These are phyloP conservation scores for Calliopum simillimum DNA, from an alignment of 2,888 invertebrate species.

Conservation along the genomic window DNA sequence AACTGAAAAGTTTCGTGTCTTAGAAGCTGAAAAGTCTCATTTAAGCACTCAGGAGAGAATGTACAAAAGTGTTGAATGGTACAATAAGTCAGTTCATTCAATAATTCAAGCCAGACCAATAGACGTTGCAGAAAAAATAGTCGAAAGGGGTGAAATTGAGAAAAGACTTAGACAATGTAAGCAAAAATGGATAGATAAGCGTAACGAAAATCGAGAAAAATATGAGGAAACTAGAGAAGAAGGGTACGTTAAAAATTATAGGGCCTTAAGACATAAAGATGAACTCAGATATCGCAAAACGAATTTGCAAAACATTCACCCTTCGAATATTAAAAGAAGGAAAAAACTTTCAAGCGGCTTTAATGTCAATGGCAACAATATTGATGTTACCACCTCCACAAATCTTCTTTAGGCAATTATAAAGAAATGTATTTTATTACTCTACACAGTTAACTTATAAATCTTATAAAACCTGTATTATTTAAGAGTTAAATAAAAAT, in stretches of 20 bases:
- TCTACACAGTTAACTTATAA: no score
- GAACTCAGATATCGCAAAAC: constrained; percentile 39
- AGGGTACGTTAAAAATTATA: constrained; percentile 39
- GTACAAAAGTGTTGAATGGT: constrained; percentile 33
- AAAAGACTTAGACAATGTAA: neutral
- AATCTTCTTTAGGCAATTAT: no score
- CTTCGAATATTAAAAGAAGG: constrained; percentile 41
- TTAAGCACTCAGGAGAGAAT: constrained; percentile 33
- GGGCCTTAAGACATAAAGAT: constrained; percentile 39
- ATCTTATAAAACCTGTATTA: no score
- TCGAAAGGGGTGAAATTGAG: constrained; percentile 9
- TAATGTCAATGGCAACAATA: neutral
- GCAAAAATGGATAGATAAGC: constrained; percentile 21
- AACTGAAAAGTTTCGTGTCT: constrained; percentile 24
- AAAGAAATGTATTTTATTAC: no score
- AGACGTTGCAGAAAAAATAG: neutral
- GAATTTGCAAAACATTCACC: constrained; percentile 25
- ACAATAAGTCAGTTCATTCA: constrained; percentile 35
- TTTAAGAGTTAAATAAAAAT: no score
- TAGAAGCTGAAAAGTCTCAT: constrained; percentile 24
- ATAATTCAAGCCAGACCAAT: constrained; percentile 27
- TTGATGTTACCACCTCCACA: no score
- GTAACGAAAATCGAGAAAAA: constrained; percentile 30
- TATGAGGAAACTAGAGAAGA: constrained; percentile 17
- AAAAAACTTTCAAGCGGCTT: constrained; percentile 38